phyloP scores from a whole-genome alignment of 1,140 invertebrate genomes.

The Rhopalosiphum maidis region DNA sequence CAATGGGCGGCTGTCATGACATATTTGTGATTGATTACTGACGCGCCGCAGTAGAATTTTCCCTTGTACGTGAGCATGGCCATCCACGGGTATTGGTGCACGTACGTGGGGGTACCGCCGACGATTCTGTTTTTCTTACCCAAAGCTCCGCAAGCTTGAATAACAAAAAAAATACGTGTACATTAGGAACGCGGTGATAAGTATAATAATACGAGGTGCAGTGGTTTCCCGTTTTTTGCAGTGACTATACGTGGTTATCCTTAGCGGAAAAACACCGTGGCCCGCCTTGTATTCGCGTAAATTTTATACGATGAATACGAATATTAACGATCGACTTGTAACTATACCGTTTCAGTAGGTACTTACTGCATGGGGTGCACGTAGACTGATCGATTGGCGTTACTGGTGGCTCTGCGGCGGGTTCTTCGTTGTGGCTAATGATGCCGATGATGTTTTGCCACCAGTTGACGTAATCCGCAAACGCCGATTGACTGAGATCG shows the following conservation, averaged over 20 bases:
- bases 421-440: constrained; percentile 32
- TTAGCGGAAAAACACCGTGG: neutral
- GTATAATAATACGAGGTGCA: neutral
- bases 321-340: neutral
- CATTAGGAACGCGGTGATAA: neutral
- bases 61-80: constrained; percentile 79
- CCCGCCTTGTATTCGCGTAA: neutral
- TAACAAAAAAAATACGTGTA: neutral
- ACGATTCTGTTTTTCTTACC: constrained; percentile 82
- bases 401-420: neutral
- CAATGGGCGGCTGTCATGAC: constrained; percentile 84
- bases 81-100: constrained; percentile 86
- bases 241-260: neutral
- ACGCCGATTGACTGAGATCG: constrained; percentile 2
- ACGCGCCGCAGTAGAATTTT: constrained; percentile 85
- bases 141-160: constrained; percentile 77
- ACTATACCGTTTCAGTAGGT: neutral
- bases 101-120: constrained; percentile 74
- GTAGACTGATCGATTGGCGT: constrained; percentile 37
- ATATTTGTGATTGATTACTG: constrained; percentile 81
- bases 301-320: neutral
- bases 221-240: neutral
- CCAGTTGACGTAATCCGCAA: constrained; percentile 53
- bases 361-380: constrained; percentile 50
- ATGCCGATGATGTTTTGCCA: constrained; percentile 58